Percentiles rank a stretch among this genome's conserved stretches.
phyloP scores from a whole-genome alignment of 1,140 invertebrate species.

The Brachionus koreanus region DNA sequence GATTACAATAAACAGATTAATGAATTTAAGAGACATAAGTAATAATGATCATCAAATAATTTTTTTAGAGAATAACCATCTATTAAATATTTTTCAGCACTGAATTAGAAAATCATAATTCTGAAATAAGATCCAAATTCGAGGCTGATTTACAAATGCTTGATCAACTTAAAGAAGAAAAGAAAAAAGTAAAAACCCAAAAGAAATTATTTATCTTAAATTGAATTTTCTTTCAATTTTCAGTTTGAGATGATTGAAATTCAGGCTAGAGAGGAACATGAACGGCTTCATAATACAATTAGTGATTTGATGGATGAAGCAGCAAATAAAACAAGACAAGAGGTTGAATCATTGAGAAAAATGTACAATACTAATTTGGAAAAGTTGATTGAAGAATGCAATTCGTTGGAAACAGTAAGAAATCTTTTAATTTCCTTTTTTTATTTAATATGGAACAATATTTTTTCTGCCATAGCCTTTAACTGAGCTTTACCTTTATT shows the following conservation, averaged over 20 bases:
- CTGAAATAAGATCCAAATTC: background rate
- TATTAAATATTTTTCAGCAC: background rate
- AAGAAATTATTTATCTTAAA: background rate
- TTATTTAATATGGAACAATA: too few relatives aligned
- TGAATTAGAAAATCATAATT: background rate
- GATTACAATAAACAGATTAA: background rate
- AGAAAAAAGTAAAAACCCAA: background rate
- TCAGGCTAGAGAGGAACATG: slow-evolving; percentile 11
- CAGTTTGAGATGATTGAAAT: slow-evolving; percentile 14
- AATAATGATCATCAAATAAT: background rate
- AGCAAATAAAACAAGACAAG: slow-evolving; percentile 13
- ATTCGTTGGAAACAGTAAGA: slow-evolving; percentile 24
- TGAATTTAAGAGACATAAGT: slow-evolving; percentile 23
- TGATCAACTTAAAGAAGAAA: slow-evolving; percentile 7
- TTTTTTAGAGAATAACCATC: background rate
- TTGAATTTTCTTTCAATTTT: background rate
- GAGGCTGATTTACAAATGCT: background rate
- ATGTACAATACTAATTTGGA: slow-evolving; percentile 40
- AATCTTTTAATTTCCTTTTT: background rate
- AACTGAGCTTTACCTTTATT: too few relatives aligned
- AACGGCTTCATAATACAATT: slow-evolving; percentile 1
- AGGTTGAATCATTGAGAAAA: slow-evolving; percentile 33
- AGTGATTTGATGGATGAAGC: slow-evolving; percentile 32
- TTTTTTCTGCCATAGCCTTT: too few relatives aligned
- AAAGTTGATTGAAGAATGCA: slow-evolving; percentile 32